These are phyloP conservation scores for Pandion haliaetus DNA, from an alignment of 2,113 vertebrate species.

Conservation along the genomic window DNA sequence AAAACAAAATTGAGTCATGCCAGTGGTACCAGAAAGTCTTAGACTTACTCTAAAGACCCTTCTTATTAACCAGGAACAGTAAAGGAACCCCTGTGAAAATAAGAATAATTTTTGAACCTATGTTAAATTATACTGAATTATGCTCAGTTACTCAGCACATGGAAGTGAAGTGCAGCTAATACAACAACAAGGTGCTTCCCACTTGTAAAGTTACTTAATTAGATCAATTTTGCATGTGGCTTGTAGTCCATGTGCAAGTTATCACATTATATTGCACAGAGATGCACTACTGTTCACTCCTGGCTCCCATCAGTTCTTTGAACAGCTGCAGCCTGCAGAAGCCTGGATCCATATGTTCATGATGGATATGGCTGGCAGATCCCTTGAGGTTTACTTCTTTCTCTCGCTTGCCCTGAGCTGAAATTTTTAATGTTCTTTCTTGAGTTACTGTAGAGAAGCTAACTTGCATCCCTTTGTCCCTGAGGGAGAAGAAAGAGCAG, in stretches of 20 bases:
- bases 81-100: neutral
- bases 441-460: neutral
- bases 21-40: neutral
- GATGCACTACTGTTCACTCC: neutral
- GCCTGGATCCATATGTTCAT: neutral
- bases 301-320: neutral
- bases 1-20: neutral
- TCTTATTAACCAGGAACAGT: neutral
- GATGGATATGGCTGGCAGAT: neutral
- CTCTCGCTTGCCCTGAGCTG: neutral
- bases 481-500: neutral
- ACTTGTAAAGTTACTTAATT: neutral
- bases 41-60: neutral
- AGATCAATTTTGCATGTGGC: neutral
- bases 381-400: neutral
- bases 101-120: neutral
- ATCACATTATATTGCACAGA: neutral
- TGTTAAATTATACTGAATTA: neutral
- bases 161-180: neutral
- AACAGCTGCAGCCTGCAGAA: neutral
- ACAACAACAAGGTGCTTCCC: neutral
- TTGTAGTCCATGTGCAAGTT: neutral
- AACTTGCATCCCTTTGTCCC: neutral
- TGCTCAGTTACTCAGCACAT: neutral
- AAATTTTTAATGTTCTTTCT: neutral